Conservation (phyloP, 2,888 invertebrate genomes). For the Trachelus tabidus region DNA sequence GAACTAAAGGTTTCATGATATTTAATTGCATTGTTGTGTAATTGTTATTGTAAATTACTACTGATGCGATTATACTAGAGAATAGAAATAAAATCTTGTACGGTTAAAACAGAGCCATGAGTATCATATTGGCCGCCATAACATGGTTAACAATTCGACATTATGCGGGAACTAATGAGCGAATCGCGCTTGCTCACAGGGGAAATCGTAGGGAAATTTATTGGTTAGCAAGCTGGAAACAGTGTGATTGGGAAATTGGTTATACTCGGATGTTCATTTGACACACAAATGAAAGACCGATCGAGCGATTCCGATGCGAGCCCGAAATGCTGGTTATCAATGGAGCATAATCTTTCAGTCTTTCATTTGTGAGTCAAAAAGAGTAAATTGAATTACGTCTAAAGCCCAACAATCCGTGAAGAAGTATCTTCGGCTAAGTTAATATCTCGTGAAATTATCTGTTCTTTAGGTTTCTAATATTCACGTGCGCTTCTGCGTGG, state of each 20-base stretch:
- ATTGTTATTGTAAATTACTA: too few relatives aligned
- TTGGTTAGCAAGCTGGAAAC: conserved; percentile 25
- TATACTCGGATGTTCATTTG: conserved; percentile 13
- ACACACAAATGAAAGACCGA: background rate
- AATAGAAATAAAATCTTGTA: background rate
- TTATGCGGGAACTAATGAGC: conserved; percentile 35
- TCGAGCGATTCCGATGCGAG: background rate
- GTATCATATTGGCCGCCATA: background rate
- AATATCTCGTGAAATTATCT: background rate
- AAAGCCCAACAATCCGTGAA: background rate
- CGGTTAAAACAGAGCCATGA: background rate
- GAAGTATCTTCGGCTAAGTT: background rate
- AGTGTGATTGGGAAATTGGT: conserved; percentile 39
- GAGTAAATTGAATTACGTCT: background rate
- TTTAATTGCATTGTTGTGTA: too few relatives aligned
- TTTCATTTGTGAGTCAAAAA: background rate
- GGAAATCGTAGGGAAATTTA: conserved; percentile 35
- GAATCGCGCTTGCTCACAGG: conserved; percentile 16
- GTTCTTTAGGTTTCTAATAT: background rate
- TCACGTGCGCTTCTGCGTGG: background rate
- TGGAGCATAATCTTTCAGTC: background rate
- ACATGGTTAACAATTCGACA: conserved; percentile 27
- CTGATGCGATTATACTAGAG: too few relatives aligned
- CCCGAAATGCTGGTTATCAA: background rate
- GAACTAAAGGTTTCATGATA: background rate